phyloP scores from a whole-genome alignment of 2,888 invertebrate genomes.

The Lasius platythorax region DNA sequence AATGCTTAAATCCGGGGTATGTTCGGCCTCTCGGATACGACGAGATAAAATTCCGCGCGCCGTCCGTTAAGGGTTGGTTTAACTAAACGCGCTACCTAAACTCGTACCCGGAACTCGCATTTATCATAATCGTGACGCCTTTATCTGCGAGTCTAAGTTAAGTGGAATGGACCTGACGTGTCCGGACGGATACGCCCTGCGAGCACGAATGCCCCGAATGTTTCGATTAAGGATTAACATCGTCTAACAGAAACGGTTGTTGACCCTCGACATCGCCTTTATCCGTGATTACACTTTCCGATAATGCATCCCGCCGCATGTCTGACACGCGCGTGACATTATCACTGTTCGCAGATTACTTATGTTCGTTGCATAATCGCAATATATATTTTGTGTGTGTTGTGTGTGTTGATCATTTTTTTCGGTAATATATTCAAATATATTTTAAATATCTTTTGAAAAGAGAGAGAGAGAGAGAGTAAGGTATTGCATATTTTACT shows the following conservation, averaged over 20 bases:
- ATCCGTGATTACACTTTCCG: neutral
- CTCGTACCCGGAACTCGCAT: slow-evolving; percentile 23
- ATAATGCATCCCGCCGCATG: neutral
- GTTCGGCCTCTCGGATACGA: neutral
- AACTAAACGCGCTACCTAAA: neutral
- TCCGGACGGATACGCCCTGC: slow-evolving; percentile 28
- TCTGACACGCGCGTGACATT: slow-evolving; percentile 16
- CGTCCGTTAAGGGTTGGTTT: neutral
- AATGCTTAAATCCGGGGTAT: slow-evolving; percentile 23
- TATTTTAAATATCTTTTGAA: neutral
- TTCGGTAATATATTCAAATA: neutral
- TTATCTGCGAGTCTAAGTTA: slow-evolving; percentile 33
- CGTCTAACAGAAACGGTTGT: slow-evolving; percentile 30
- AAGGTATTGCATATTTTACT: neutral
- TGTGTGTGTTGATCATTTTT: neutral
- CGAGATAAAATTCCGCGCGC: slow-evolving; percentile 32
- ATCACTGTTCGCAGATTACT: neutral
- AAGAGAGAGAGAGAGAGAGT: neutral
- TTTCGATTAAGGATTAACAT: slow-evolving; percentile 48
- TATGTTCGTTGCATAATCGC: neutral
- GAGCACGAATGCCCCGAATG: slow-evolving; percentile 40
- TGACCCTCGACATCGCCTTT: slow-evolving; percentile 28
- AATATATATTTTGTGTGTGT: neutral
- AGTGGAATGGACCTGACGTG: slow-evolving; percentile 51
- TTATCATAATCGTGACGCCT: slow-evolving; percentile 50